Conservation (phyloP, 2,797 vertebrate species). For the Sebastes taczanowskii region DNA sequence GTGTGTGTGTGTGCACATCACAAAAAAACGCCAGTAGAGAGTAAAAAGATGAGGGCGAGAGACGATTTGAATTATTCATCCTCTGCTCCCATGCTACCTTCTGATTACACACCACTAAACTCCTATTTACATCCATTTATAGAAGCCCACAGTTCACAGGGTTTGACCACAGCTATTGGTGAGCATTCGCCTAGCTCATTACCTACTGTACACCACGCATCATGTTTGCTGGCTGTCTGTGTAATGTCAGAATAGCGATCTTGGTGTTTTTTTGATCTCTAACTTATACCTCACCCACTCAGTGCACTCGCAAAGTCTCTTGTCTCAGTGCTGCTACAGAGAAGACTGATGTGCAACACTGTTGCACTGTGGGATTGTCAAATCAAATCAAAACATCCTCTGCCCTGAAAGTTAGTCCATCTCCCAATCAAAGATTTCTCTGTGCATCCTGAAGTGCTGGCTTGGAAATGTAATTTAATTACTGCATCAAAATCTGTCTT, state of each 20-base stretch:
- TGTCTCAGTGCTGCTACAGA: not conserved
- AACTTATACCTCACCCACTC: not conserved
- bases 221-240: conserved; percentile 19
- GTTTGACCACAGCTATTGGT: conserved; percentile 48
- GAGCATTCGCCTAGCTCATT: conserved; percentile 38
- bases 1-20: not conserved
- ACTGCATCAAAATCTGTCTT: conserved; percentile 13
- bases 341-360: not conserved
- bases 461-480: not conserved
- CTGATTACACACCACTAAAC: conserved; percentile 71
- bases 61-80: conserved; percentile 70
- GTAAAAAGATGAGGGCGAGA: conserved; percentile 21
- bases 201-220: conserved; percentile 24
- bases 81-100: conserved; percentile 42
- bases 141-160: conserved; percentile 52
- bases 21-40: conserved; percentile 1
- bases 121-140: conserved; percentile 67
- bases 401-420: not conserved
- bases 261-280: not conserved
- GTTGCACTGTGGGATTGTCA: not conserved
- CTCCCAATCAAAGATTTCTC: not conserved
- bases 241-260: conserved; percentile 17
- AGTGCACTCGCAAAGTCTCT: not conserved
- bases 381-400: not conserved
- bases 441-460: not conserved